Base-by-base conservation (phyloP, 53 echinoderm and acorn worm genomes). In the Hippasteria phrygiana region DNA sequence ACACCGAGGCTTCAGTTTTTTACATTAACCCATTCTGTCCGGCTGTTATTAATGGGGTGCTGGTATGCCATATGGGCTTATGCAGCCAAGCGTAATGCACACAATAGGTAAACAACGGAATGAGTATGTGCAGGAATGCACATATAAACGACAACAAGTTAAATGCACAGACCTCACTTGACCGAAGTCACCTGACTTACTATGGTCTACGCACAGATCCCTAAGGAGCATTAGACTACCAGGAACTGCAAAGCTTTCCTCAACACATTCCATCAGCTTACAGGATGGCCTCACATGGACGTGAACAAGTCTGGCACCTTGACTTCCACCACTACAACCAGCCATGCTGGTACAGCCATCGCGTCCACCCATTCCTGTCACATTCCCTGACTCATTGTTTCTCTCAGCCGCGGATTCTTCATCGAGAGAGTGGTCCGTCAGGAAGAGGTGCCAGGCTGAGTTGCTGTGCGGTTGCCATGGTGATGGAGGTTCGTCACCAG, bases 361-460 rank as follows among this genome's bases (percentile, higher is more conserved):
- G 3, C 62, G 11, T 67, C 69, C 35, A 20, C 12, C 12, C 43
- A 56, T 79, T 56, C 62, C 62, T 1, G 69, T 71, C 85, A 48
- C 8, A 28, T 5, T 28, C 51, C 71, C 53, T 0, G 85, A 85
- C 71, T 51, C 53, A 20, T 50, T 10, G 51, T 50, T 35, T 5
- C 18, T n/a, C 48, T 81, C n/a, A 31, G 43, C 36, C 45, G 66
- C 37, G 26, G 1, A 16, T 31, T 71, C 51, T 46, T 10, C 35
- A 71, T 22, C 22, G 33, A 85, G 77, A 1, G 88, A 67, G 88
- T 64, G 63, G 76, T 88, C 88, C 36, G 78, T 76, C 31, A 88
- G 50, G 46, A 88, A 66, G 28, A 88, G 66, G 77, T 88, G 88
- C 88, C 88, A 77, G 63, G 24, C 88, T 64, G 88, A 47, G 33